These are phyloP conservation scores for Erethizon dorsatum DNA, from an alignment of 2,797 vertebrate genomes.

Conservation along the genomic window DNA sequence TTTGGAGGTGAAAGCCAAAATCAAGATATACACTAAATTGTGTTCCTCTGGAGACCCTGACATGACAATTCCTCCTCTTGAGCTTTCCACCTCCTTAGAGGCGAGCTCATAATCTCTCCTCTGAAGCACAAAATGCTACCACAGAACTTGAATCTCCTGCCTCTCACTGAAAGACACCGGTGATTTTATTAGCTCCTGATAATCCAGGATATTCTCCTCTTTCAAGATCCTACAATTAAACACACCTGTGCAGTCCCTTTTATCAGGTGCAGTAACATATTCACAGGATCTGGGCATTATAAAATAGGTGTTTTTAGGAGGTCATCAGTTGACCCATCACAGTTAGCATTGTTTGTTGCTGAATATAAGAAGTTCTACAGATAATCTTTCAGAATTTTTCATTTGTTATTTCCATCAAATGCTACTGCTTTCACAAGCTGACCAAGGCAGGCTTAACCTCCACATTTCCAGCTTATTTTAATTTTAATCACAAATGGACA, in stretches of 20 bases:
- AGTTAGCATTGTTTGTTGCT: too few relatives aligned
- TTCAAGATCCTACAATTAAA: neutral
- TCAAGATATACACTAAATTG: rapidly evolving
- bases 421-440: neutral
- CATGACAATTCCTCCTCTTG: too few relatives aligned
- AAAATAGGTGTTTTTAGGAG: neutral
- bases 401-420: neutral
- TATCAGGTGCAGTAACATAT: neutral
- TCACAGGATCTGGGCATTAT: neutral
- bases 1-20: neutral
- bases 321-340: too few relatives aligned
- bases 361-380: neutral
- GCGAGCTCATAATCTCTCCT: neutral
- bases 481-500: neutral
- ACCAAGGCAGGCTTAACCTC: neutral
- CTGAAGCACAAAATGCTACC: neutral
- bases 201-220: neutral
- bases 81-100: rapidly evolving
- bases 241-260: neutral
- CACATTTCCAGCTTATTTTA: neutral
- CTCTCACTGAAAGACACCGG: neutral
- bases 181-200: neutral
- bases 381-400: neutral
- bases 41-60: neutral
- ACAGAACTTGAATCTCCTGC: neutral